These are phyloP conservation scores for Ceryle rudis DNA, from an alignment of 2,797 vertebrate genomes.

Conservation along the genomic window DNA sequence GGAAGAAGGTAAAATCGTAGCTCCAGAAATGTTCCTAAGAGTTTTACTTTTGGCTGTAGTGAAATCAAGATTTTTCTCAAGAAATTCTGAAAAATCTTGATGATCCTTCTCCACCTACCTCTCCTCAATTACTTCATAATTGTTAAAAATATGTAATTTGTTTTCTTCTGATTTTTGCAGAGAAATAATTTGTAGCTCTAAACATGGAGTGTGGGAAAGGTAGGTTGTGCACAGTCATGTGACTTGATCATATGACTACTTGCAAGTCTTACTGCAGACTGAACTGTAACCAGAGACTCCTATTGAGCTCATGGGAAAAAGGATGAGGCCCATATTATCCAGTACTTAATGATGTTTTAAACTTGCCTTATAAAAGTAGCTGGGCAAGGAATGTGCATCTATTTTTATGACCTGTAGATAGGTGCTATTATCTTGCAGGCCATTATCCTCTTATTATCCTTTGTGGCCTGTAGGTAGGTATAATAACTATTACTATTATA, in stretches of 20 bases:
- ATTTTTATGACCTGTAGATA: not conserved
- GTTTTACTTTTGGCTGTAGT: not conserved
- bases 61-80: not conserved
- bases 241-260: not conserved
- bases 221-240: not conserved
- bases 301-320: not conserved
- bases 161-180: not conserved
- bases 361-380: not conserved
- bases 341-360: not conserved
- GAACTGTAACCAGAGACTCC: not conserved
- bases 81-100: not conserved
- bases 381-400: not conserved
- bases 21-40: not conserved
- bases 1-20: not conserved
- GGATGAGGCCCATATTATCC: not conserved
- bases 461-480: not conserved
- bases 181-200: not conserved
- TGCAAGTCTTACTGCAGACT: not conserved
- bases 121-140: not conserved
- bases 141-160: not conserved
- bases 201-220: not conserved
- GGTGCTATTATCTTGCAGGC: not conserved
- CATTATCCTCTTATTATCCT: not conserved
- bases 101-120: accelerated
- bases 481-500: not conserved